Evolutionary conservation across 2,797 vertebrate genomes (phyloP), one percentile per base, ranked within the genome.

Genomic region (Eptatretus atami): DNA sequence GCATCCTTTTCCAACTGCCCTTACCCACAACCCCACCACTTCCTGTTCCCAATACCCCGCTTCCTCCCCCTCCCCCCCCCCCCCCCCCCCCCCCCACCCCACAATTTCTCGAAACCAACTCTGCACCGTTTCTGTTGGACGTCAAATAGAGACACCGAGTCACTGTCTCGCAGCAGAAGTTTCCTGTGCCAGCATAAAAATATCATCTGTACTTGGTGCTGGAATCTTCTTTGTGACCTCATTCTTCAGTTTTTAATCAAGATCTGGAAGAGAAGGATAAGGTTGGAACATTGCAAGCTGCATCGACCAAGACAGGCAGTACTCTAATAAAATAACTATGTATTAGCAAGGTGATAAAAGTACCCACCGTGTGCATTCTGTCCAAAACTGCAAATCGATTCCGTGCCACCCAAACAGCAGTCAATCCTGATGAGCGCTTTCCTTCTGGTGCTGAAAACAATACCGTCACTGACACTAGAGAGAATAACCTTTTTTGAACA

Each of bases 231-330:
- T 95, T 63, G 90, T 90, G 12, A 96, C 95, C 73, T 96, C 90
- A 2, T 95, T 96, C 77, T 94, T 95, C 69, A 96, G 77, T 94
- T 96, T 76, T 96, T 96, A 65, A 96, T 95, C 63, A 95, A 77
- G 68, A 96, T 81, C 90, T 96, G 68, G n/a, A 65, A 31, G 12
- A 53, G 13, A n/a, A 54, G 6, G 12, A 14, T 11, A 14, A 44
- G 25, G 31, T 44, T 44, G 3, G 31, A 44, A 44, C 31, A 44
- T 44, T 44, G 31, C 31, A 44, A 44, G 31, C 31, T 44, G 31
- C 31, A 44, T 52, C 11, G 12, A 24, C 60, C n/a, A 6, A 31
- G 52, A 11, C 63, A 65, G 53, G 61, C 9, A 67, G 65, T 52
- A 25, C 64, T 15, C 24, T 14, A 2, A 52, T 11, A 11, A n/a